Evolutionary conservation across 2,797 vertebrate species (phyloP).

Genomic region (Botia almorhae): DNA sequence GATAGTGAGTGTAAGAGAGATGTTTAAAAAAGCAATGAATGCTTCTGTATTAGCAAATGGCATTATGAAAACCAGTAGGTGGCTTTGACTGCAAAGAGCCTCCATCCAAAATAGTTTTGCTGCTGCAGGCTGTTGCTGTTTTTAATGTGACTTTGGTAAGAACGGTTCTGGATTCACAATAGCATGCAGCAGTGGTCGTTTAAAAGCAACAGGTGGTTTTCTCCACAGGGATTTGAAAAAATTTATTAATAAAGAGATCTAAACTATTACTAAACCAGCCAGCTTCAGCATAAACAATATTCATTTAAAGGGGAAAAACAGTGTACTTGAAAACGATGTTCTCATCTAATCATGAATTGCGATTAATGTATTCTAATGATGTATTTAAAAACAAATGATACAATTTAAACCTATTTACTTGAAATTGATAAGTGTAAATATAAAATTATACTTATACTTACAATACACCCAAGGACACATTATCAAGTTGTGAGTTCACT

Average conservation of each 20-base stretch:
- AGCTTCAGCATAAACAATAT: not conserved
- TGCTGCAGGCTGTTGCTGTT: not conserved
- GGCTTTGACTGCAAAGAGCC: not conserved
- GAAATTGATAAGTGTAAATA: too few relatives aligned
- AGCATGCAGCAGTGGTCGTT: not conserved
- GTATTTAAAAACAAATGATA: too few relatives aligned
- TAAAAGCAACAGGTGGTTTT: too few relatives aligned
- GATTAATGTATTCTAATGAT: not conserved
- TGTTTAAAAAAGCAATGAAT: conserved; percentile 37
- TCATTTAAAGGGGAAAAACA: not conserved
- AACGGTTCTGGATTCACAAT: not conserved
- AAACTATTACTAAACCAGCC: not conserved
- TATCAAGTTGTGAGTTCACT: too few relatives aligned
- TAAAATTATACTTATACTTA: too few relatives aligned
- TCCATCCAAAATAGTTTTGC: conserved; percentile 7
- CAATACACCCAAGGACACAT: too few relatives aligned
- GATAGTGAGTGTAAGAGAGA: conserved; percentile 1
- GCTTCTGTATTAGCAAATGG: conserved; percentile 17
- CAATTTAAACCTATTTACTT: too few relatives aligned
- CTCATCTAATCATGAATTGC: not conserved
- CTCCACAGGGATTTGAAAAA: not conserved
- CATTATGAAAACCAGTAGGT: conserved; percentile 25
- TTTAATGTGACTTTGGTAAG: not conserved
- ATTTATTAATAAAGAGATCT: not conserved
- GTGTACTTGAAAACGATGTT: not conserved